phyloP scores from a whole-genome alignment of 2,888 invertebrate genomes.

The Rotaria magnacalcarata region DNA sequence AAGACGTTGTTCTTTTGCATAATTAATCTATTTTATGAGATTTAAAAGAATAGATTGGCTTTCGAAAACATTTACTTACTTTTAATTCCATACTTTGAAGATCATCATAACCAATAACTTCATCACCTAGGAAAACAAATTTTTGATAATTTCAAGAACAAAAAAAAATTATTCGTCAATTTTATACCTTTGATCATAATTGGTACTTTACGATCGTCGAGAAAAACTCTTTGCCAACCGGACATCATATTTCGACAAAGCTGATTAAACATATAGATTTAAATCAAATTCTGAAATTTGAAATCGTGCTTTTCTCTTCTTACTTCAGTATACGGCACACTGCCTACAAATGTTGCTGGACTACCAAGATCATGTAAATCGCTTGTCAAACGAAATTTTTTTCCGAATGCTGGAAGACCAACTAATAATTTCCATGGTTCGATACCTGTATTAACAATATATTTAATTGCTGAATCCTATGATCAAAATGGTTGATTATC shows the following conservation, averaged over 20 bases:
- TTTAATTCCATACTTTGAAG: slow-evolving; percentile 27
- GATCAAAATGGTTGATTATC: not conserved
- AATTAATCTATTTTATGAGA: slow-evolving; percentile 36
- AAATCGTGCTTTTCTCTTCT: not conserved
- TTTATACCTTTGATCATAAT: slow-evolving; percentile 42
- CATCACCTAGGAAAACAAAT: not conserved
- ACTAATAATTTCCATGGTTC: slow-evolving; percentile 42
- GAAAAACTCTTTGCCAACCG: slow-evolving; percentile 46
- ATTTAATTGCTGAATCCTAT: slow-evolving; percentile 41
- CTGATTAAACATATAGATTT: not conserved
- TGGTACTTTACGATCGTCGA: slow-evolving; percentile 44
- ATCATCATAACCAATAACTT: slow-evolving; percentile 36
- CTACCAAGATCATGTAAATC: slow-evolving; percentile 43
- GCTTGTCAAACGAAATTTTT: slow-evolving; percentile 43
- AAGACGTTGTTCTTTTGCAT: slow-evolving; percentile 39
- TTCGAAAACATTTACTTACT: not conserved
- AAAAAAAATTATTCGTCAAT: not conserved
- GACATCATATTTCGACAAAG: slow-evolving; percentile 43
- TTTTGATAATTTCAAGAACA: not conserved
- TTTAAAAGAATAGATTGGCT: not conserved
- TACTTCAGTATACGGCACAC: slow-evolving; percentile 43
- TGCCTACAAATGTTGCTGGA: slow-evolving; percentile 42
- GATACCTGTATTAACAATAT: slow-evolving; percentile 38
- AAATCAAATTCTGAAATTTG: not conserved
- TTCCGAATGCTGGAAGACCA: slow-evolving; percentile 45